Conservation (phyloP, 2,888 invertebrate genomes). For the Scrobipalpa atriplicella region DNA sequence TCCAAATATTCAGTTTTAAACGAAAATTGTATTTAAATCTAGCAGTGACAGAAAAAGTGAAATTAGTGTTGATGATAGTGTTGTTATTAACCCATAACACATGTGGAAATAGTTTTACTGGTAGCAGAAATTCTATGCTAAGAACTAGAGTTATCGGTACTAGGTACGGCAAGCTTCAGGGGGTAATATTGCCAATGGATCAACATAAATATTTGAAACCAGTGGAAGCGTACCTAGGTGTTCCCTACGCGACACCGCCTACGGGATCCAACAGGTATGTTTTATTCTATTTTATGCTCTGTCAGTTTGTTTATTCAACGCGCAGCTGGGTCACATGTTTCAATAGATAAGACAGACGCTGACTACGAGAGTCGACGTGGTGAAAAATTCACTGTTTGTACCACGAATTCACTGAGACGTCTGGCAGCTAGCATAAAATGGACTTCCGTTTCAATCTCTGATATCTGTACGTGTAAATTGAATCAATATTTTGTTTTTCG, state of each 20-base stretch:
- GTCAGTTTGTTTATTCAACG: slow-evolving; percentile 35
- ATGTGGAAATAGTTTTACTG: slow-evolving; percentile 67
- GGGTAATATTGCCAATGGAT: slow-evolving; percentile 90
- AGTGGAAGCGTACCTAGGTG: slow-evolving; percentile 91
- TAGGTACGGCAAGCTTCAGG: slow-evolving; percentile 92
- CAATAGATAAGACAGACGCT: slow-evolving; percentile 28
- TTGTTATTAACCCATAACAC: slow-evolving; percentile 62
- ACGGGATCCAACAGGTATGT: slow-evolving; percentile 88
- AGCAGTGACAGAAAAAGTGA: slow-evolving; percentile 52
- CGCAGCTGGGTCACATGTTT: slow-evolving; percentile 27
- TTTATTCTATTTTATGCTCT: slow-evolving; percentile 34
- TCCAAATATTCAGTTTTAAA: slow-evolving; percentile 41
- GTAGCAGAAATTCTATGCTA: slow-evolving; percentile 85
- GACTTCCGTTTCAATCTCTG: neutral
- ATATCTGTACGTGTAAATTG: slow-evolving; percentile 1
- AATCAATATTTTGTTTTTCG: slow-evolving; percentile 14
- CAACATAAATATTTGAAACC: slow-evolving; percentile 89
- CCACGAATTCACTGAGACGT: neutral
- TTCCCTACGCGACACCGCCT: slow-evolving; percentile 94
- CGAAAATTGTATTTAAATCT: slow-evolving; percentile 46
- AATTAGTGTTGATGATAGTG: slow-evolving; percentile 62
- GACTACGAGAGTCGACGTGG: slow-evolving; percentile 24
- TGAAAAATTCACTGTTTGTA: slow-evolving; percentile 24
- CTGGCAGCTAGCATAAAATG: slow-evolving; percentile 16
- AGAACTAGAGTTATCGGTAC: slow-evolving; percentile 92